phyloP scores from a whole-genome alignment of 2,888 invertebrate species.

The Allophyes oxyacanthae region DNA sequence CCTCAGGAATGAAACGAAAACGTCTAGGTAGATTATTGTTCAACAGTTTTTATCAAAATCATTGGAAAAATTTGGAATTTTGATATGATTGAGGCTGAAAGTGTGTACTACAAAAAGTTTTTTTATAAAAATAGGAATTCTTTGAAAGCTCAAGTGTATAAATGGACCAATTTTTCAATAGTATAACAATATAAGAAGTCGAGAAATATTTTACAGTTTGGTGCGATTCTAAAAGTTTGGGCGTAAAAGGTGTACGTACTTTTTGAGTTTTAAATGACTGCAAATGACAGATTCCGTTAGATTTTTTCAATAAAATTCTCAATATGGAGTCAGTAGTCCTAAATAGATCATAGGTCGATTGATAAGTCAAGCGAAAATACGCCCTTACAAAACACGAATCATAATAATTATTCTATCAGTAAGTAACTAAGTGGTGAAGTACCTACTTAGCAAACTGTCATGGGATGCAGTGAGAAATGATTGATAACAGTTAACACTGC shows the following conservation, averaged over 20 bases:
- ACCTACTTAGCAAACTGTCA: constrained; percentile 72
- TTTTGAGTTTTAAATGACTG: neutral
- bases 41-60: constrained; percentile 63
- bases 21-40: constrained; percentile 57
- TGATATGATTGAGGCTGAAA: constrained; percentile 81
- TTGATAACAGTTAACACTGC: constrained; percentile 57
- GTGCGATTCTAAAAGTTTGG: constrained; percentile 33
- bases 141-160: constrained; percentile 86
- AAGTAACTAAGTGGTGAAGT: constrained; percentile 48
- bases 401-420: constrained; percentile 44
- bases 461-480: constrained; percentile 70
- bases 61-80: constrained; percentile 75
- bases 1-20: constrained; percentile 71
- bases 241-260: constrained; percentile 15
- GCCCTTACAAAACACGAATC: constrained; percentile 38
- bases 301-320: constrained; percentile 1
- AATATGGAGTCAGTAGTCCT: constrained; percentile 1
- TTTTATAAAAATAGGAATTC: constrained; percentile 86
- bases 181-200: constrained; percentile 62
- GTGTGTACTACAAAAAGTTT: constrained; percentile 80
- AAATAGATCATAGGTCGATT: constrained; percentile 6
- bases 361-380: constrained; percentile 9
- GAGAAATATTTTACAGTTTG: constrained; percentile 51
- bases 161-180: constrained; percentile 79
- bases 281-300: constrained; percentile 15